Conservation (phyloP, 1,140 invertebrate species). For the Drosophila dunni region DNA sequence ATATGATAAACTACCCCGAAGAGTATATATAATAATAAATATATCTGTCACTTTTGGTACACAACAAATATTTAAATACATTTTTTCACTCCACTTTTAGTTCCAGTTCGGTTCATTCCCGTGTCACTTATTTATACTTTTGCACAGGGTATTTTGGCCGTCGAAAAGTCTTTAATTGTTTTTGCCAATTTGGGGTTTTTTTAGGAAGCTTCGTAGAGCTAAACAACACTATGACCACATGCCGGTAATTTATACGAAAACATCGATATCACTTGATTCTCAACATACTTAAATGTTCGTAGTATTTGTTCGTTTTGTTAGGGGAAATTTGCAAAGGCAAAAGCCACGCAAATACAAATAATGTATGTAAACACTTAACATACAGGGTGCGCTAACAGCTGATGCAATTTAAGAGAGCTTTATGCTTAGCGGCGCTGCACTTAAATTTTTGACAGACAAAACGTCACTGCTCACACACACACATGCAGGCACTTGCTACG, state of each 20-base stretch:
- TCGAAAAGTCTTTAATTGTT: background rate
- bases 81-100: too few species aligned
- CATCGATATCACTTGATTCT: conserved; percentile 19
- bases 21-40: too few species aligned
- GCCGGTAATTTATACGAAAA: conserved; percentile 69
- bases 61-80: too few species aligned
- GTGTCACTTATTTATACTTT: background rate
- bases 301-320: background rate
- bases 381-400: background rate
- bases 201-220: conserved; percentile 31
- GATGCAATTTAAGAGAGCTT: conserved; percentile 17
- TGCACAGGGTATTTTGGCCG: conserved; percentile 2
- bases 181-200: conserved; percentile 17
- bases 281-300: conserved; percentile 6
- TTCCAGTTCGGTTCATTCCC: background rate
- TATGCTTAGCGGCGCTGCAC: background rate
- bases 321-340: conserved; percentile 19
- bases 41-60: too few species aligned
- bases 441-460: conserved; percentile 19
- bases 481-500: conserved; percentile 7
- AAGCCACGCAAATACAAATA: background rate
- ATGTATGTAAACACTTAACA: background rate
- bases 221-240: conserved; percentile 59
- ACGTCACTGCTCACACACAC: conserved; percentile 6
- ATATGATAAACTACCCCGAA: background rate